Conservation (phyloP, 2,797 vertebrate genomes). For the Artibeus jamaicensis region DNA sequence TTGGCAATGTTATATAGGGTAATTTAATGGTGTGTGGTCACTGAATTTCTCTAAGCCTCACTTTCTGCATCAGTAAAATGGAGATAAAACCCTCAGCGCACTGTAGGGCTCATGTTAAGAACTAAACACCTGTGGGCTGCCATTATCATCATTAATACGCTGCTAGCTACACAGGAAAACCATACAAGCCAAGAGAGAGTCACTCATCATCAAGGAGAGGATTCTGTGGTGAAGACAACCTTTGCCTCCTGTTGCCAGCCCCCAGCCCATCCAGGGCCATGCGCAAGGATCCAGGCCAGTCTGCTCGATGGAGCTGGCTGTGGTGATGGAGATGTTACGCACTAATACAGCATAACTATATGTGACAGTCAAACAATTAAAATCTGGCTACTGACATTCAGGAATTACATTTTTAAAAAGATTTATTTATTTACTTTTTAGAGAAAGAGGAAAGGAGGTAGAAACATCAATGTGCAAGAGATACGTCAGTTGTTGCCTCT, state of each 20-base stretch:
- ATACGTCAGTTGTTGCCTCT: no score
- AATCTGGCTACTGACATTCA: not conserved
- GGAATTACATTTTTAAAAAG: not conserved
- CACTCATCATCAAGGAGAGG: not conserved
- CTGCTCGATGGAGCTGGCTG: not conserved
- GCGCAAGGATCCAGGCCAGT: not conserved
- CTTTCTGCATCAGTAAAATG: not conserved
- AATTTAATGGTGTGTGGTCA: not conserved
- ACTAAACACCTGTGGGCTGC: not conserved
- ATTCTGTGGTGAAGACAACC: not conserved
- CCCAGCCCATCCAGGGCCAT: not conserved
- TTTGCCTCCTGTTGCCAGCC: not conserved
- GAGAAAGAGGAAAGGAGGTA: no score
- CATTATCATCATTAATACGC: not conserved
- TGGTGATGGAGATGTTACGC: not conserved
- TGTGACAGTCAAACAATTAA: not conserved
- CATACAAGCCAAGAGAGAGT: not conserved
- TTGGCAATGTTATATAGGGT: not conserved
- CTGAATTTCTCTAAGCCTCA: not conserved
- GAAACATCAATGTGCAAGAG: no score
- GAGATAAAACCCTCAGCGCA: not conserved
- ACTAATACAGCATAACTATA: rapidly evolving
- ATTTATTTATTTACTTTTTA: no score
- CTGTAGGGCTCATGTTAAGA: not conserved
- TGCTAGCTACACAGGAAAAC: not conserved